Base-by-base conservation (phyloP, 2,888 invertebrate species). In the Stegana nigrithorax region DNA sequence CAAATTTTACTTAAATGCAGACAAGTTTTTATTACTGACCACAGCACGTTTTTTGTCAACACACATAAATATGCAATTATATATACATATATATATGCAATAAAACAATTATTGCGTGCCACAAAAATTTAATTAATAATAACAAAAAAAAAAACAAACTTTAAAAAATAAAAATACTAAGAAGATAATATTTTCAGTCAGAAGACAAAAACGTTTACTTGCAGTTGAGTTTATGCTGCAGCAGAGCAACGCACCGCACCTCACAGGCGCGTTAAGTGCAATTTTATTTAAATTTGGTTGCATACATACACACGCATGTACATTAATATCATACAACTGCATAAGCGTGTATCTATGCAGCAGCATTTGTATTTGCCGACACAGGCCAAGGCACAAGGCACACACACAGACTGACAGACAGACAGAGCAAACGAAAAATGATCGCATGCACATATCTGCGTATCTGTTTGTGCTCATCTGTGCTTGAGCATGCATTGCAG, bases 401-500 rank as follows among this genome's bases (percentile, higher is more conserved):
- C 14, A 39, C 39, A 39, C 14, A 4, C 14, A 14, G 39, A 39
- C 39, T 6, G 39, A 39, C 39, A 14, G 36, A 36, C 5, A 36
- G 4, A 6, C 4, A 8, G 10, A n/a, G 36, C 10, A 36, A 36
- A 36, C 6, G 6, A 51, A 51, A 23, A n/a, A 27, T 8, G n/a
- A 17, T 1, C 8, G 19, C 7, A 44, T 14, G 44, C 19, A 44
- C 12, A 6, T 17, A 44, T 8, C 29, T 29, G 5, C 44, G 14
- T 6, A 51, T n/a, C n/a, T n/a, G 10, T 32, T 29, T 29, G 10
- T 32, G 32, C 32, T 45, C 45, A 45, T 42, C 14, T 57, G 14
- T 19, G 4, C 27, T 17, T 44, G 21, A 53, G 55, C 51, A 44
- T 44, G 51, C 42, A 55, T 55, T 32, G 53, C 53, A 55, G 53